These are phyloP conservation scores for Ictalurus furcatus DNA, from an alignment of 2,113 vertebrate species.

Conservation along the genomic window DNA sequence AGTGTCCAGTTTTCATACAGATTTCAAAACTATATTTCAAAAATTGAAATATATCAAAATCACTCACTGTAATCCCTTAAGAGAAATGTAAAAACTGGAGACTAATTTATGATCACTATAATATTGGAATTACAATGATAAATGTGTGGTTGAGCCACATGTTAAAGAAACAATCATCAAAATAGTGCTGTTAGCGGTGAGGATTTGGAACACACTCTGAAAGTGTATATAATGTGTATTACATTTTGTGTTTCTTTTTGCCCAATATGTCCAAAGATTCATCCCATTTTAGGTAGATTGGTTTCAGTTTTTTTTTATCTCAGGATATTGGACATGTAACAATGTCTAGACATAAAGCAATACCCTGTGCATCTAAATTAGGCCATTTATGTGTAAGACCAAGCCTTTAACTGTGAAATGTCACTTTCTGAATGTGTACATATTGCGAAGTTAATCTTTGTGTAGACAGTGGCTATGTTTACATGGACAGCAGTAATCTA, in stretches of 20 bases:
- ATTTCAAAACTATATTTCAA: too few species aligned
- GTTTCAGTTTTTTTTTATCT: not conserved
- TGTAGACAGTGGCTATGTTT: too few species aligned
- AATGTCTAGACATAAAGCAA: not conserved
- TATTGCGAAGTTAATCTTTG: too few species aligned
- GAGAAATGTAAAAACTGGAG: not conserved
- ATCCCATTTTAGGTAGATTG: not conserved
- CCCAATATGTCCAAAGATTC: not conserved
- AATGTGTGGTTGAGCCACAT: not conserved
- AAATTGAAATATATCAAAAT: too few species aligned
- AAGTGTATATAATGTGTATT: not conserved
- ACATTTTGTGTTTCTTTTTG: not conserved
- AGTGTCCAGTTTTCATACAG: too few species aligned
- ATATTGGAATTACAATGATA: not conserved
- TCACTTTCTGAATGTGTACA: not conserved
- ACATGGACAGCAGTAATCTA: too few species aligned
- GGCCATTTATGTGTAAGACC: not conserved
- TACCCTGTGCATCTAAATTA: not conserved
- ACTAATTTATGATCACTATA: not conserved
- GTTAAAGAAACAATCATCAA: not conserved
- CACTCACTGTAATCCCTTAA: not conserved
- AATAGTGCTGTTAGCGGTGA: not conserved
- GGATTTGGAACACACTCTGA: not conserved
- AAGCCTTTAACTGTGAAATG: not conserved
- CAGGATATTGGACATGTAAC: not conserved